Base-by-base conservation (phyloP, 2,113 vertebrate genomes). In the Tiliqua scincoides region DNA sequence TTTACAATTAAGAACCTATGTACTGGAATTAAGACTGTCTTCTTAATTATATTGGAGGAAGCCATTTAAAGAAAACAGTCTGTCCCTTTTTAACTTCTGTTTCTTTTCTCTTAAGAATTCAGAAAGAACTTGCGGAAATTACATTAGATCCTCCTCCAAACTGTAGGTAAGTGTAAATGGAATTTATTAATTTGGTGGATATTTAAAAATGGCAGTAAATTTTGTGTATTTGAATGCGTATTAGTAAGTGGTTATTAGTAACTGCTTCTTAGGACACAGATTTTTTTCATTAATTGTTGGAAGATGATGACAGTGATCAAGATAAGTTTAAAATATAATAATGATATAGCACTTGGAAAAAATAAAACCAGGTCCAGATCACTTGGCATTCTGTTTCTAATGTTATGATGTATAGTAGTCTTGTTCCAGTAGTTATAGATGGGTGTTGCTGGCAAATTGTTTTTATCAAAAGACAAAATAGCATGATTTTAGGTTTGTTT, bases 81-180 rank as follows among this genome's bases (percentile, higher is more conserved):
- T 77, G 8, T 65, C 3, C 73, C 43, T 48, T 94, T 86, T 94
- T 92, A 88, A 80, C 82, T 4, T 91, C 43, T 90, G 11, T 90
- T 87, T 89, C 67, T 94, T 88, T 87, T 90, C 80, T 86, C 91
- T 94, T 95, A 83, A 99, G 99, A 96, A 99, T 99, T 97, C 99
- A 99, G 95, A 99, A 99, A 89, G 98, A 99, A 95, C 98, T 99
- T 82, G 99, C 99, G 91, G 98, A 99, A 96, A 99, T 99, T 95
- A 99, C 99, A 75, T 97, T 99, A 96, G 99, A 99, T 88, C 99
- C 98, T 61, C 99, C 99, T 94, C 99, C 99, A 57, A 99, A 99
- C 96, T 99, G 98, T 98, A 99, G 99, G 98, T 99, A 97, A 98
- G 97, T 96, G 94, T 71, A 89, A 81, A 32, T 40, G 84, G 18